Base-by-base conservation (phyloP, 2,888 invertebrate genomes). In the Ophion obscuratus region DNA sequence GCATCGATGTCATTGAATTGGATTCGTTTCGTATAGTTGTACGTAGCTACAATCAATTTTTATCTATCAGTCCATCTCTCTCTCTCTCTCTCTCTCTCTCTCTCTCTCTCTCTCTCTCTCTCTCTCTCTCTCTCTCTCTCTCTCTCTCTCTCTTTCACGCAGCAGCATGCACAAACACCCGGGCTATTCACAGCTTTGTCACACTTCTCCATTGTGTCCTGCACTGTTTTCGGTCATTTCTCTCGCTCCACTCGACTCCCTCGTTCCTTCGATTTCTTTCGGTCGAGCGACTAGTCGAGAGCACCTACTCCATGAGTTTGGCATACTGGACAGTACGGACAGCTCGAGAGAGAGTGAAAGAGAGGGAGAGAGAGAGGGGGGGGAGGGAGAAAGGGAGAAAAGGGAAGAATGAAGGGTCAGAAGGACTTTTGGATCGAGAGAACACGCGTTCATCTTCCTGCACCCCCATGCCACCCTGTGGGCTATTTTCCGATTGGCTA, bases 401-500 rank as follows among this genome's bases (percentile, higher is more conserved):
- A 20, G 14, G 47, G 77, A 70, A 24, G 57, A 17, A 53, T 53
- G 79, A 85, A 73, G 71, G 82, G 74, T 76, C 82, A 68, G 47
- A 53, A 7, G 67, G 68, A 47, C 53, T 66, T 77, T 36, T 79
- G 71, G 81, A 75, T 40, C 71, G 85, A 73, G 75, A 78, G 68
- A 77, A 79, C 66, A 76, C 76, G 76, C 83, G 83, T 81, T 85
- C 73, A 75, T 87, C 83, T 78, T 81, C 75, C 61, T 66, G 53
- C 17, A 44, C 64, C 68, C 67, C 11, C 47, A 24, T 66, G 24
- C 31, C 27, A 79, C 81, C 84, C 89, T 88, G 87, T 75, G 89
- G 87, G 89, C 90, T 88, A 90, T 92, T 92, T 92, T 92, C 90
- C 92, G 90, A 92, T 91, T 92, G 92, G 90, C 90, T 88, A 90